Evolutionary conservation across 2,888 invertebrate genomes (phyloP).

Genomic region (Diarsia dahlii): DNA sequence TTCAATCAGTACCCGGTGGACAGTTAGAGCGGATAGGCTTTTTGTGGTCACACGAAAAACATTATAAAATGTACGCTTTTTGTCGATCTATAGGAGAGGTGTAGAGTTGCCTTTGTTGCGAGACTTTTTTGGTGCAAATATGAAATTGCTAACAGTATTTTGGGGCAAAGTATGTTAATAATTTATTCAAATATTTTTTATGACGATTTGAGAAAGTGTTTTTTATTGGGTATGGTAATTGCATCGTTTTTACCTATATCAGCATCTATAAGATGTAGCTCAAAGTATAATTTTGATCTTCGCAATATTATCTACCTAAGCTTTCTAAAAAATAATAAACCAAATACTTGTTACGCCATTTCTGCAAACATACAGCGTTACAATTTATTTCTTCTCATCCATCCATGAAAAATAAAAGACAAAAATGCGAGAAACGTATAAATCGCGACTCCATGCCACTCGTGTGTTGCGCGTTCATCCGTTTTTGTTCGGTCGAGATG

Average conservation of each 20-base stretch:
- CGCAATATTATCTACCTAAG: neutral
- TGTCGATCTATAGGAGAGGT: conserved; percentile 59
- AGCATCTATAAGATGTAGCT: neutral
- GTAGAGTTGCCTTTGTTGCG: conserved; percentile 59
- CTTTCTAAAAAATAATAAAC: conserved; percentile 14
- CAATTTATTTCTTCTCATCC: conserved; percentile 21
- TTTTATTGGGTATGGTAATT: neutral
- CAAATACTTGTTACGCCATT: conserved; percentile 12
- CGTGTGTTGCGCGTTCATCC: conserved; percentile 65
- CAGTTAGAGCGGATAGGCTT: conserved; percentile 71
- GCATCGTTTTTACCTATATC: neutral
- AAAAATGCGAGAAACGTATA: conserved; percentile 25
- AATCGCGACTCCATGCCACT: conserved; percentile 60
- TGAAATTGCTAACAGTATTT: neutral
- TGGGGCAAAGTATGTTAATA: neutral
- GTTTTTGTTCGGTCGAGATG: conserved; percentile 76
- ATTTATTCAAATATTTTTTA: neutral
- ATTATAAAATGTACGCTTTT: conserved; percentile 78
- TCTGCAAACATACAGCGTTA: conserved; percentile 19
- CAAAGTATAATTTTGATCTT: neutral
- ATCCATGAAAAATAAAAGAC: conserved; percentile 38
- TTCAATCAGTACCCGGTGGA: conserved; percentile 78
- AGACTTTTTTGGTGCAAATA: conserved; percentile 28
- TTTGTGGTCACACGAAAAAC: conserved; percentile 80
- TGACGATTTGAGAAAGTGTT: neutral